phyloP scores from a whole-genome alignment of 2,888 invertebrate species.

The Branchellion lobata region DNA sequence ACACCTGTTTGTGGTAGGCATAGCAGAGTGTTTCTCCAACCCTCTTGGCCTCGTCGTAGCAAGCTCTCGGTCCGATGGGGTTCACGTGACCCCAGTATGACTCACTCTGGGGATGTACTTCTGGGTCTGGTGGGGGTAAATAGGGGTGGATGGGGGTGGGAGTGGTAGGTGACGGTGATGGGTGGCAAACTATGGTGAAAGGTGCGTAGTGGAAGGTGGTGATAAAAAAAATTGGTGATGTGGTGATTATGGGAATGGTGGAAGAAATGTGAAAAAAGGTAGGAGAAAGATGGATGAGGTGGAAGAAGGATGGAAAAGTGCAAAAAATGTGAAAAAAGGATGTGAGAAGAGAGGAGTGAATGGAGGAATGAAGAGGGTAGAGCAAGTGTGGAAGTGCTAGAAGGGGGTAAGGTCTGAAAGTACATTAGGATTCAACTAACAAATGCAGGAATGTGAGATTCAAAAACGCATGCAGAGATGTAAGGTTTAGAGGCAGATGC shows the following conservation, averaged over 20 bases:
- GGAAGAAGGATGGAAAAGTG: neutral
- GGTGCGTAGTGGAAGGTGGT: too few species aligned
- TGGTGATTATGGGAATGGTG: neutral
- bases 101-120: slow-evolving; percentile 95
- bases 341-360: too few species aligned
- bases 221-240: too few species aligned
- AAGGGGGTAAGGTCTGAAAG: too few species aligned
- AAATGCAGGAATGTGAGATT: neutral
- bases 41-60: slow-evolving; percentile 99
- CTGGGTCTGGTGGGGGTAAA: slow-evolving; percentile 78
- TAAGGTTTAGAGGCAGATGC: neutral
- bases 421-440: neutral
- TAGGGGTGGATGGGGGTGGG: neutral
- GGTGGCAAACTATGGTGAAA: too few species aligned
- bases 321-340: too few species aligned
- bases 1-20: slow-evolving; percentile 87
- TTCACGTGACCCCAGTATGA: slow-evolving; percentile 99
- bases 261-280: neutral
- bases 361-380: too few species aligned
- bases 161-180: neutral
- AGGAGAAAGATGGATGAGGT: neutral
- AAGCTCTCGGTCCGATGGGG: slow-evolving; percentile 83
- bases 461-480: neutral
- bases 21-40: slow-evolving; percentile 93
- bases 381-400: too few species aligned